Conservation (phyloP, 2,797 vertebrate genomes). For the Cyprinodon diabolis region DNA sequence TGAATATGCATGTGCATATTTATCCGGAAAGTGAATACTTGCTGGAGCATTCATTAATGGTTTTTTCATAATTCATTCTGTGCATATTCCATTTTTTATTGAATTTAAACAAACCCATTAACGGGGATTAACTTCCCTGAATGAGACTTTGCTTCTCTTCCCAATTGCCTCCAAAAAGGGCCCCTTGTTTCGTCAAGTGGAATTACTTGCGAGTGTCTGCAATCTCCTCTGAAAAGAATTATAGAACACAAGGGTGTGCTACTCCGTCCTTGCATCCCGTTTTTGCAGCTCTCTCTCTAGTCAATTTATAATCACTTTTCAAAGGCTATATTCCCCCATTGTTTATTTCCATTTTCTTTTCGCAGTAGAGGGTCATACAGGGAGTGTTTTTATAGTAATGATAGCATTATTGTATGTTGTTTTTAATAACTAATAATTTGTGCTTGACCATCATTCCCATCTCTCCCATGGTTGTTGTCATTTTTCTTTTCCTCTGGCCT, state of each 20-base stretch:
- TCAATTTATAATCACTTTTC: conserved; percentile 72
- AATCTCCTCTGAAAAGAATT: conserved; percentile 76
- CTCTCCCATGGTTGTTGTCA: conserved; percentile 64
- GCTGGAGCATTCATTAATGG: conserved; percentile 78
- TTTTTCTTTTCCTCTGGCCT: conserved; percentile 67
- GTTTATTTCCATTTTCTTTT: conserved; percentile 21
- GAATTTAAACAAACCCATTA: conserved; percentile 85
- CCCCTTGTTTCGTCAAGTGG: conserved; percentile 76
- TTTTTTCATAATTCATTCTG: conserved; percentile 78
- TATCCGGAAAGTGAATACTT: conserved; percentile 76
- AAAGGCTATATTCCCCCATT: conserved; percentile 56
- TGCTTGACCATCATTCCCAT: conserved; percentile 58
- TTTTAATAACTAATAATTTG: conserved; percentile 67
- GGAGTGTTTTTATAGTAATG: conserved; percentile 38
- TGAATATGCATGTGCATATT: conserved; percentile 78
- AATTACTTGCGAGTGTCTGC: conserved; percentile 70
- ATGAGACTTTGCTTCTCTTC: conserved; percentile 79
- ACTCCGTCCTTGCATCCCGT: conserved; percentile 45
- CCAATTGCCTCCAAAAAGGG: conserved; percentile 75
- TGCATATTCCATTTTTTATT: conserved; percentile 76
- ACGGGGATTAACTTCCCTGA: conserved; percentile 81
- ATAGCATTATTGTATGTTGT: conserved; percentile 56
- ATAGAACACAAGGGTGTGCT: conserved; percentile 68
- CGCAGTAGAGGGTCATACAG: conserved; percentile 7
- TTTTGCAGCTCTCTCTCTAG: conserved; percentile 58